A percentile compares a stretch with the other conserved stretches of the same genome.
These are phyloP conservation scores for Drosophila nebulosa DNA, from an alignment of 1,140 invertebrate genomes.

Conservation along the genomic window DNA sequence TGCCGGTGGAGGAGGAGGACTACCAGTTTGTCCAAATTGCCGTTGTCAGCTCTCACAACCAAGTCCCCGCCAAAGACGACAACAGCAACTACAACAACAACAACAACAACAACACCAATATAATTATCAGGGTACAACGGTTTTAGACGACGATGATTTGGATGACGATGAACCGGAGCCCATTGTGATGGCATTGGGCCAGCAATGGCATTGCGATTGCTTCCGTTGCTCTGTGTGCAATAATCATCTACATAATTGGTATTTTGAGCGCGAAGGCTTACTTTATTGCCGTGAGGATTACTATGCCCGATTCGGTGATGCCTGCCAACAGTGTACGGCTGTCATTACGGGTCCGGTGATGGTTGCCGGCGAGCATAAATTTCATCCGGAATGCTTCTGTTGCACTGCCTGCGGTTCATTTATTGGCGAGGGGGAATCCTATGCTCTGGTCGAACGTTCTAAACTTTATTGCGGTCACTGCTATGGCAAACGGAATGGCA, in stretches of 20 bases:
- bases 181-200: conserved; percentile 84
- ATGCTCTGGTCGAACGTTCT: conserved; percentile 93
- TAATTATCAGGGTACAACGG: conserved; percentile 19
- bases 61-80: conserved; percentile 2
- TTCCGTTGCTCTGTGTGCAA: conserved; percentile 95
- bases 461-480: conserved; percentile 90
- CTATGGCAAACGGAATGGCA: conserved; percentile 83
- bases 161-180: conserved; percentile 33
- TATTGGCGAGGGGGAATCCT: conserved; percentile 95
- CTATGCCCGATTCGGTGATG: conserved; percentile 92
- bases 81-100: neutral
- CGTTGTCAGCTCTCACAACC: conserved; percentile 49
- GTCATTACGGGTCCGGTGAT: conserved; percentile 96
- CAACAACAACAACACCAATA: neutral
- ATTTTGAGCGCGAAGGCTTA: conserved; percentile 94
- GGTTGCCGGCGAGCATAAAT: conserved; percentile 96
- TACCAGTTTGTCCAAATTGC: conserved; percentile 55
- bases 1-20: neutral
- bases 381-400: conserved; percentile 97
- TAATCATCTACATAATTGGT: conserved; percentile 91
- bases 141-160: neutral
- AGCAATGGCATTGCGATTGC: conserved; percentile 94
- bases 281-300: conserved; percentile 95
- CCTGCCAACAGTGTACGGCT: conserved; percentile 92
- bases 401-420: conserved; percentile 90